A percentile compares a stretch with the other conserved stretches of the same genome.
phyloP scores from a whole-genome alignment of 2,888 invertebrate genomes.

The Rugalucina vietnamica region DNA sequence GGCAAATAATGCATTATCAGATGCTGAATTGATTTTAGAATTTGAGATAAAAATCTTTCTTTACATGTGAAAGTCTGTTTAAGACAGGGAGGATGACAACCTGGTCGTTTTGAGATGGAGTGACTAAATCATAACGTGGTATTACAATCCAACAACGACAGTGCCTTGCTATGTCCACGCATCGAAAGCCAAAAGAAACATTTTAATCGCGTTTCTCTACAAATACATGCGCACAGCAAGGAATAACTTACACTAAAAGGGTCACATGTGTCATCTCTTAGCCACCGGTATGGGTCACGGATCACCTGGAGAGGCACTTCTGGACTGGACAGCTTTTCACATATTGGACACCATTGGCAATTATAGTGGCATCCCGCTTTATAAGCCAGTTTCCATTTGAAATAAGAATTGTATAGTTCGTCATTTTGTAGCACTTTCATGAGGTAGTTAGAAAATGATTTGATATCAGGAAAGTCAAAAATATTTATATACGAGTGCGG shows the following conservation, averaged over 20 bases:
- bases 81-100: too few species aligned
- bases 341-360: constrained; percentile 6
- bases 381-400: background rate
- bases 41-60: too few species aligned
- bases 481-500: constrained; percentile 8
- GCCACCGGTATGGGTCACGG: constrained; percentile 2
- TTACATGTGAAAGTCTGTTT: too few species aligned
- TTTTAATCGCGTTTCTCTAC: too few species aligned
- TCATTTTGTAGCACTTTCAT: background rate
- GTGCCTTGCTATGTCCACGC: too few species aligned
- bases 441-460: background rate
- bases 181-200: too few species aligned
- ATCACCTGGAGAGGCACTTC: background rate
- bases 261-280: background rate
- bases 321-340: background rate
- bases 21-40: too few species aligned
- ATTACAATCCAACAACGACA: too few species aligned
- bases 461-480: constrained; percentile 7
- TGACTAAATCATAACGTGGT: too few species aligned
- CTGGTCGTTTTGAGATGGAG: too few species aligned
- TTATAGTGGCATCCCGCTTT: background rate
- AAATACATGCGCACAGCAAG: too few species aligned
- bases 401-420: background rate
- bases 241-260: constrained; percentile 6
- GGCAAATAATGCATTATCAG: too few species aligned